Percentiles rank a stretch among this genome's conserved stretches.
phyloP scores from a whole-genome alignment of 2,888 invertebrate species.

The Gonocerus acuteangulatus region DNA sequence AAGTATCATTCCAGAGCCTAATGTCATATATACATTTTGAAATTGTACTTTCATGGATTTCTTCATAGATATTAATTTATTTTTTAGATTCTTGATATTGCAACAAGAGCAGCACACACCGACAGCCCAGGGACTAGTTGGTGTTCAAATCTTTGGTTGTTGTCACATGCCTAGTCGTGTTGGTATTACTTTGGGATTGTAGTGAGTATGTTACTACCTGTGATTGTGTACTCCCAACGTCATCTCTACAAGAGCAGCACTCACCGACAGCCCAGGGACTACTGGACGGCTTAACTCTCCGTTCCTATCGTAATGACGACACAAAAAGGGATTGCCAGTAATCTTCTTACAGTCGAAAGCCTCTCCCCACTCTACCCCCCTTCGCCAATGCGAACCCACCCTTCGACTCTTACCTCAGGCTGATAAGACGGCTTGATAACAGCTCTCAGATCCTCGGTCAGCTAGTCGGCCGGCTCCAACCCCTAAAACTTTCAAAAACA shows the following conservation, averaged over 20 bases:
- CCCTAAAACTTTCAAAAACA: conserved; percentile 37
- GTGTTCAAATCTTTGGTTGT: background rate
- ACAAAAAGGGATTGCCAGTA: conserved; percentile 39
- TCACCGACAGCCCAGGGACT: background rate
- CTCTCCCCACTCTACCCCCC: conserved; percentile 15
- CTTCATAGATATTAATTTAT: too few species aligned
- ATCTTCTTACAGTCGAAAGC: conserved; percentile 36
- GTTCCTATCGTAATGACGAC: conserved; percentile 32
- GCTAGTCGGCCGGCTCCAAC: conserved; percentile 14
- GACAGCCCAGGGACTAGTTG: background rate
- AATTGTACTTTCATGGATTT: too few species aligned
- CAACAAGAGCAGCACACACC: background rate
- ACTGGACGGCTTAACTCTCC: conserved; percentile 1
- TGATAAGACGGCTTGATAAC: conserved; percentile 7
- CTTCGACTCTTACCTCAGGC: conserved; percentile 9
- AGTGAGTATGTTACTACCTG: background rate
- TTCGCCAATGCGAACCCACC: conserved; percentile 26
- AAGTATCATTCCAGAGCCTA: too few species aligned
- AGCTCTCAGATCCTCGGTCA: conserved; percentile 7
- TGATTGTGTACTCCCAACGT: background rate
- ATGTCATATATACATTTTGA: too few species aligned
- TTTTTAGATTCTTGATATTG: too few species aligned
- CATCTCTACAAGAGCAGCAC: background rate
- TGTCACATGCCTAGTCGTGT: too few species aligned
- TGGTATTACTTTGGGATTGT: too few species aligned